Evolutionary conservation across 2,113 vertebrate genomes (phyloP).

Genomic region (Oncorhynchus keta): DNA sequence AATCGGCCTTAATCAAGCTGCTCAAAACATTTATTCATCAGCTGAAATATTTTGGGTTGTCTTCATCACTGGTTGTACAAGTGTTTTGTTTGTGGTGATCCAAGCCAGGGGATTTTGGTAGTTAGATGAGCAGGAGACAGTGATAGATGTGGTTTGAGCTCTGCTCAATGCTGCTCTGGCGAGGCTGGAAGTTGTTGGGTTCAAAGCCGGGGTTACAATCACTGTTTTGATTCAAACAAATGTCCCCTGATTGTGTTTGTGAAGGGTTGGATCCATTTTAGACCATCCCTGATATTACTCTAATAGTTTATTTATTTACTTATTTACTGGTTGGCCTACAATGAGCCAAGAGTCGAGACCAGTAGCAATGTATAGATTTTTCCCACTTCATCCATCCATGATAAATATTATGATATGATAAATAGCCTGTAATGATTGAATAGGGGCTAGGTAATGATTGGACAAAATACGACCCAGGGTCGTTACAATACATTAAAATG

Average conservation of each 20-base stretch:
- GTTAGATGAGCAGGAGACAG: slow-evolving; percentile 30
- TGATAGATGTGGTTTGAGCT: slow-evolving; percentile 21
- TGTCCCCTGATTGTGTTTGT: slow-evolving; percentile 5
- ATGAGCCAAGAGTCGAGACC: too few relatives aligned
- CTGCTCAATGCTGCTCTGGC: slow-evolving; percentile 3
- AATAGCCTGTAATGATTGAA: too few relatives aligned
- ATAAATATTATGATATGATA: too few relatives aligned
- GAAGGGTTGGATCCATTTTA: background rate
- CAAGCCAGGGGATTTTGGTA: slow-evolving; percentile 15
- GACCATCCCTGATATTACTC: too few relatives aligned
- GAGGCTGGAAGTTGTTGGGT: slow-evolving; percentile 15
- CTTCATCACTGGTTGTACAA: slow-evolving; percentile 12
- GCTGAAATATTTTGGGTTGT: slow-evolving; percentile 27
- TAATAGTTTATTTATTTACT: too few relatives aligned
- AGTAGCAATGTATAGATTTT: too few relatives aligned
- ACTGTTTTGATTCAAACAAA: slow-evolving; percentile 18
- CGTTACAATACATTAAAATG: background rate
- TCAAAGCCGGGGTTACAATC: slow-evolving; percentile 32
- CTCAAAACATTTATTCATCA: slow-evolving; percentile 15
- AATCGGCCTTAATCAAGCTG: slow-evolving; percentile 26
- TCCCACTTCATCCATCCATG: too few relatives aligned
- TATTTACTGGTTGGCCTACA: too few relatives aligned
- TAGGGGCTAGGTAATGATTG: background rate
- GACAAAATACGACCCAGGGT: background rate
- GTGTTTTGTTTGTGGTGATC: slow-evolving; percentile 37